phyloP scores from a whole-genome alignment of 1,140 invertebrate species.

The Myzus persicae region DNA sequence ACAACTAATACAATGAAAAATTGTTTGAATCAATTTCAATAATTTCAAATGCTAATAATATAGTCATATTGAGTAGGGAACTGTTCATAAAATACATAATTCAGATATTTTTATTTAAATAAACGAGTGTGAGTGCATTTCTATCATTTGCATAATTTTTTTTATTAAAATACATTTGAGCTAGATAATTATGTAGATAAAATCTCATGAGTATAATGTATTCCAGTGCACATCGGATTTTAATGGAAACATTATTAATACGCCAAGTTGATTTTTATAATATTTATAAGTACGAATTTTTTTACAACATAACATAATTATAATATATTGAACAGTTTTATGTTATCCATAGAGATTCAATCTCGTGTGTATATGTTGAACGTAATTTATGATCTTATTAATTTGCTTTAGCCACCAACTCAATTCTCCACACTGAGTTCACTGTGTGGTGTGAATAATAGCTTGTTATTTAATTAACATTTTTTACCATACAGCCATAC shows the following conservation, averaged over 20 bases:
- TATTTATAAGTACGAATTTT: background rate
- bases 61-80: background rate
- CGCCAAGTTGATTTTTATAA: background rate
- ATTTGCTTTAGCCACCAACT: background rate
- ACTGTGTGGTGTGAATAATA: background rate
- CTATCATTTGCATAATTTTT: background rate
- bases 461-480: background rate
- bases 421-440: background rate
- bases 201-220: background rate
- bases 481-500: background rate
- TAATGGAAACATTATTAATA: constrained; percentile 12
- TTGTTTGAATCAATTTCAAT: background rate
- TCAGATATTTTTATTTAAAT: background rate
- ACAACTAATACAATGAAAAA: background rate
- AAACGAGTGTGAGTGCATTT: background rate
- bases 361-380: background rate
- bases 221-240: background rate
- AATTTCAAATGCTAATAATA: background rate
- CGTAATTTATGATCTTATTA: constrained; percentile 6
- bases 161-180: background rate
- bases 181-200: background rate
- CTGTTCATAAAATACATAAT: background rate
- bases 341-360: background rate
- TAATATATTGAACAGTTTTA: background rate
- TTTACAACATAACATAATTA: background rate